Conservation (phyloP, 2,888 invertebrate genomes). For the Thymelicus sylvestris region DNA sequence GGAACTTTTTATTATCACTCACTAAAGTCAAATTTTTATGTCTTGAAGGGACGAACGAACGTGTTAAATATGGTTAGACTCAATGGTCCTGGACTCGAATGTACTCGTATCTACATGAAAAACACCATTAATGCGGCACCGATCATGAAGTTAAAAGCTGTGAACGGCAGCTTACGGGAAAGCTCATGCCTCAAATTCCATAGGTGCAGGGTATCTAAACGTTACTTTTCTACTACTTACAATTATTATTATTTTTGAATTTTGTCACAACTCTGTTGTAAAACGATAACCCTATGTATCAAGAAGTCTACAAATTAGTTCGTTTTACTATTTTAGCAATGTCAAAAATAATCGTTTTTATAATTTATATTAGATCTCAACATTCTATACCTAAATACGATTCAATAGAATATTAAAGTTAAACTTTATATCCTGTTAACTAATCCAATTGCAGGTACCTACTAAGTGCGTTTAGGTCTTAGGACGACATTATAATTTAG, state of each 20-base stretch:
- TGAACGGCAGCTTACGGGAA: background rate
- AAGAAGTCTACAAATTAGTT: background rate
- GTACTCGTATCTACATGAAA: too few species aligned
- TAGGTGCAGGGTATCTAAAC: background rate
- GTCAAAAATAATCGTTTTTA: background rate
- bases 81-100: background rate
- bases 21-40: slow-evolving; percentile 18
- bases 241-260: background rate
- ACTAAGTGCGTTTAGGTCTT: background rate
- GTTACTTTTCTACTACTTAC: background rate
- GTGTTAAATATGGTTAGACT: background rate
- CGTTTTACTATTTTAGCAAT: background rate
- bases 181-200: background rate
- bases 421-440: slow-evolving; percentile 16
- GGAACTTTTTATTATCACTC: slow-evolving; percentile 38
- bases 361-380: background rate
- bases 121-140: background rate
- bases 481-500: background rate
- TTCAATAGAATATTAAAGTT: slow-evolving; percentile 14
- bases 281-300: background rate
- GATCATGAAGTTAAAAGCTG: background rate
- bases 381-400: background rate
- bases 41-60: slow-evolving; percentile 1
- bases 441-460: background rate
- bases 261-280: background rate